phyloP scores from a whole-genome alignment of 1,140 invertebrate species.

The Orius laevigatus region DNA sequence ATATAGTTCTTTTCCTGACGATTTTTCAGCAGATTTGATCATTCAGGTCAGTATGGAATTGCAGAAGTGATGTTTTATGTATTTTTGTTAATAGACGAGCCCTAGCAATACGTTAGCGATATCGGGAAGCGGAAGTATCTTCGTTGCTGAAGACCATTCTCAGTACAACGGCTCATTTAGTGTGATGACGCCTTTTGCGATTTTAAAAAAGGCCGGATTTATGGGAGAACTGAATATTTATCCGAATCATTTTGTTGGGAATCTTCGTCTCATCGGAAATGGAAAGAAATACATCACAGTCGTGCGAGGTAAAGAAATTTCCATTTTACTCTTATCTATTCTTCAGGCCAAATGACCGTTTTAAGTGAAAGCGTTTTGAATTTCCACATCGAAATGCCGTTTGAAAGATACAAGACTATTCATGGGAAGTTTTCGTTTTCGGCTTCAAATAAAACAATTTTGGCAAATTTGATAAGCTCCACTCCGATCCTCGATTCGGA shows the following conservation, averaged over 20 bases:
- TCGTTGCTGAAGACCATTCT: background rate
- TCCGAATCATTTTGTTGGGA: slow-evolving; percentile 8
- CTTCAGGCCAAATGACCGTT: slow-evolving; percentile 39
- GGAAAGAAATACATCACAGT: slow-evolving; percentile 14
- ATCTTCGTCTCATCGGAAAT: slow-evolving; percentile 10
- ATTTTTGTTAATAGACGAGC: background rate
- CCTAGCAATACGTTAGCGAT: background rate
- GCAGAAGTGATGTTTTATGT: background rate
- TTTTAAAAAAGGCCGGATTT: background rate
- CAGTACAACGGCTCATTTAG: slow-evolving; percentile 6
- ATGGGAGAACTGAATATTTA: slow-evolving; percentile 9
- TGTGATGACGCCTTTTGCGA: slow-evolving; percentile 10
- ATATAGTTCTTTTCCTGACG: slow-evolving; percentile 32
- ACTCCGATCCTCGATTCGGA: slow-evolving; percentile 49
- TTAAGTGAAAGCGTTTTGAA: slow-evolving; percentile 45
- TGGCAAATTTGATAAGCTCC: slow-evolving; percentile 48
- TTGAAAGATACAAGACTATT: slow-evolving; percentile 42
- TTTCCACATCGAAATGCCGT: slow-evolving; percentile 53
- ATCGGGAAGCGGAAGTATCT: background rate
- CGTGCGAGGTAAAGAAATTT: slow-evolving; percentile 11
- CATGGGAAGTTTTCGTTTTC: slow-evolving; percentile 50
- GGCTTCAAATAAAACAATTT: slow-evolving; percentile 43
- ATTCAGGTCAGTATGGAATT: slow-evolving; percentile 16
- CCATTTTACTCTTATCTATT: slow-evolving; percentile 3
- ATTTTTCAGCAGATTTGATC: slow-evolving; percentile 29